phyloP scores from a whole-genome alignment of 2,113 vertebrate species.

The Podarcis muralis region DNA sequence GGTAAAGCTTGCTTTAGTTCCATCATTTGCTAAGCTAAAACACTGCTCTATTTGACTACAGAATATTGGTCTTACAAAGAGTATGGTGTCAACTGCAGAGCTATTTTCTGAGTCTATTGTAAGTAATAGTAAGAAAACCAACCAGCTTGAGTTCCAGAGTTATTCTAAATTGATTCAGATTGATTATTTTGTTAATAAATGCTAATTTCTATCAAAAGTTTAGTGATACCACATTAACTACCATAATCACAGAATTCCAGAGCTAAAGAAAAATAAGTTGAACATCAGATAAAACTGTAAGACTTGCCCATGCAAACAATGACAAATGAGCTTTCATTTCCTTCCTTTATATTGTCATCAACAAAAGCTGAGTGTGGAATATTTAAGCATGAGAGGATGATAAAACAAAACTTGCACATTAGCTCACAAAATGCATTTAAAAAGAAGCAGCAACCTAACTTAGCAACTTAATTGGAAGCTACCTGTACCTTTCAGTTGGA shows the following conservation, averaged over 20 bases:
- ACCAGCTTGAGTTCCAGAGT: not conserved
- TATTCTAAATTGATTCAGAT: conserved; percentile 35
- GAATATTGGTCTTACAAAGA: conserved; percentile 24
- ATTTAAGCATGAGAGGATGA: not conserved
- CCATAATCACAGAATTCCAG: conserved; percentile 37
- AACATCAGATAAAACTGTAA: conserved; percentile 21
- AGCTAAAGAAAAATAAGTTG: conserved; percentile 49
- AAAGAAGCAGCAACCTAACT: conserved; percentile 14
- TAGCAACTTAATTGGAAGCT: conserved; percentile 8
- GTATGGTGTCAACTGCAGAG: not conserved
- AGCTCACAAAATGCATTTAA: conserved; percentile 22
- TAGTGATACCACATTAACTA: conserved; percentile 17
- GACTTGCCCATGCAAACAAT: conserved; percentile 49
- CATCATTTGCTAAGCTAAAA: not conserved
- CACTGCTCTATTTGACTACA: not conserved
- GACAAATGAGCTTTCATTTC: conserved; percentile 58
- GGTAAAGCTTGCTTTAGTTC: conserved; percentile 3
- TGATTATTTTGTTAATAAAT: conserved; percentile 41
- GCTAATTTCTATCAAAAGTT: conserved; percentile 46
- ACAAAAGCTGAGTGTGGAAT: conserved; percentile 37
- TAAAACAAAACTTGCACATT: conserved; percentile 29
- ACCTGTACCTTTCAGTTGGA: not conserved
- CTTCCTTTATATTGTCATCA: conserved; percentile 42
- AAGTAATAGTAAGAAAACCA: not conserved
- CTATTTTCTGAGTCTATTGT: not conserved